Evolutionary conservation across 2,888 invertebrate species (phyloP), one percentile per base, ranked within the genome.

Genomic region (Apamea monoglypha): DNA sequence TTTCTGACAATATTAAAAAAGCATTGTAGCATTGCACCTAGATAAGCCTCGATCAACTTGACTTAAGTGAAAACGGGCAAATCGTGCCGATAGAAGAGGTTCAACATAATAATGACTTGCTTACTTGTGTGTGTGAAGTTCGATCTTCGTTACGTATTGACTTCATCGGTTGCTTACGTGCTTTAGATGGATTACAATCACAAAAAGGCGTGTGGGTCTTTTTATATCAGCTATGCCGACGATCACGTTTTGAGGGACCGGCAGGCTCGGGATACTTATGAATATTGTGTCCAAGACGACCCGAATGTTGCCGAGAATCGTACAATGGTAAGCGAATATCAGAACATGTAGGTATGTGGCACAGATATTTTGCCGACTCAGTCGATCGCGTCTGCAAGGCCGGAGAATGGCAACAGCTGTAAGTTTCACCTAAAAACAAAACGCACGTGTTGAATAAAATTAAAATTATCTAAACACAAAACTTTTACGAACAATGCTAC

Each of bases 341-440:
- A 29, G 47, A 40, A 32, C 32, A 29, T 18, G 18, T 29, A 36
- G 29, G 14, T 44, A 47, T 32, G 16, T 5, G n/a, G 36, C 79
- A 21, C 10, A 40, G 25, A 25, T 53, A 12, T 29, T 70, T 14
- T 50, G 21, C 21, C 40, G 21, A 40, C 29, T 53, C 40, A 6
- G 25, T 29, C 29, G 21, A 53, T 56, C 10, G 8, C 10, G 10
- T 40, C 29, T 0, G 32, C 25, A 36, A 53, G 53, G 14, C 8
- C 25, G 32, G 53, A 10, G 25, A 29, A 53, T 10, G 50, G 16
- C 29, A 73, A 56, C n/a, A 75, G 14, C 21, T 12, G 21, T 1
- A 36, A 18, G 21, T 36, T 21, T 12, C 61, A 36, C 36, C 76
- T 74, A 6, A 75, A 76, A 74, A 8, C n/a, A n/a, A n/a, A 40